These are phyloP conservation scores for Glossosoma conforme DNA, from an alignment of 1,140 invertebrate genomes.

Conservation along the genomic window DNA sequence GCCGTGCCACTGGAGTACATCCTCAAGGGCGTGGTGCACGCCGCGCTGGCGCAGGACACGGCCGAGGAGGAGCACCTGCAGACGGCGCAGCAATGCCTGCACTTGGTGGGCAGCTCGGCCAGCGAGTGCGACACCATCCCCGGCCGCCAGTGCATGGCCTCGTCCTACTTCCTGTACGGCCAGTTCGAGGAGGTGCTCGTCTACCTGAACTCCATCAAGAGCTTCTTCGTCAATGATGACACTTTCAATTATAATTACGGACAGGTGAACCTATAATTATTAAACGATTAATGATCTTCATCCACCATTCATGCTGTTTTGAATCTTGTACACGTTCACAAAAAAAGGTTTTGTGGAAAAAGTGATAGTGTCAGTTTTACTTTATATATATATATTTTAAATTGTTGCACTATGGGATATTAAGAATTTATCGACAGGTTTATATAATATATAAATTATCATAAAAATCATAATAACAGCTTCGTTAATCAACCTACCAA, in stretches of 20 bases:
- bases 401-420: too few species aligned
- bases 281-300: too few species aligned
- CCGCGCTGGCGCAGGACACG: slow-evolving; percentile 86
- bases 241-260: slow-evolving; percentile 97
- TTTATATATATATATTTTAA: too few species aligned
- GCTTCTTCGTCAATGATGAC: slow-evolving; percentile 92
- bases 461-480: too few species aligned
- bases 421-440: too few species aligned
- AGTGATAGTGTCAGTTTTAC: too few species aligned
- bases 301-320: too few species aligned
- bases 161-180: slow-evolving; percentile 87
- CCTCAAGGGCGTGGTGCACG: slow-evolving; percentile 93
- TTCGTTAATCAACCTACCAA: too few species aligned
- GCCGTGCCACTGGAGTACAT: slow-evolving; percentile 95
- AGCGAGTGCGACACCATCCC: slow-evolving; percentile 94
- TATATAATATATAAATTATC: too few species aligned
- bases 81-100: slow-evolving; percentile 93
- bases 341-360: too few species aligned
- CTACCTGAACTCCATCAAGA: slow-evolving; percentile 96
- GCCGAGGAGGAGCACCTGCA: slow-evolving; percentile 90
- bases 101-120: slow-evolving; percentile 90
- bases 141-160: slow-evolving; percentile 96
- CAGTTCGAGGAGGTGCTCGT: slow-evolving; percentile 96
- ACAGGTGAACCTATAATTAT: too few species aligned
- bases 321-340: too few species aligned